Conservation (phyloP, 2,888 invertebrate species). For the Entomobrya multifasciata region DNA sequence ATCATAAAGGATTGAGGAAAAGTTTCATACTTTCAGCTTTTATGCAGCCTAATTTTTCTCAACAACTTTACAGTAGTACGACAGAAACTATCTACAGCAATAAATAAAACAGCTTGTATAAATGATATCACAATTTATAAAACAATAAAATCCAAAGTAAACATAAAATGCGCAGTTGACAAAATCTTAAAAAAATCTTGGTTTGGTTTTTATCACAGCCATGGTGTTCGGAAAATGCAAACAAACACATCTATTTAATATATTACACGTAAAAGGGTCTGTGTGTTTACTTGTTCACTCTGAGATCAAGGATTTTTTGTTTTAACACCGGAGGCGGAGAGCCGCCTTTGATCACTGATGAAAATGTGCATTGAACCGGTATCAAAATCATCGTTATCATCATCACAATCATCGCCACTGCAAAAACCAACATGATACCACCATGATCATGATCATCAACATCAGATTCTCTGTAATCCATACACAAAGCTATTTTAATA, state of each 20-base stretch:
- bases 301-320: constrained; percentile 66
- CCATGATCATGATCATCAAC: not conserved
- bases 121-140: no score
- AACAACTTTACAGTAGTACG: no score
- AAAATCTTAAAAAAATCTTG: no score
- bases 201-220: no score
- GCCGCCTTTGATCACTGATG: constrained; percentile 80
- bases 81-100: no score
- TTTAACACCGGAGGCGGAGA: constrained; percentile 79
- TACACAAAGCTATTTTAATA: constrained; percentile 36
- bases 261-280: constrained; percentile 8
- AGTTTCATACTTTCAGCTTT: no score
- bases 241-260: not conserved
- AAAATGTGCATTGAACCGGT: constrained; percentile 79
- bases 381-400: constrained; percentile 58
- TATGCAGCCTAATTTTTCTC: no score
- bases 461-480: not conserved
- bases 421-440: not conserved
- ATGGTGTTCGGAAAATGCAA: no score
- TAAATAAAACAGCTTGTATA: no score
- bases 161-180: no score
- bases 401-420: not conserved
- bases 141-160: no score
- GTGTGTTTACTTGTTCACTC: constrained; percentile 34
- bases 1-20: no score